Evolutionary conservation across 2,888 invertebrate species (phyloP), one percentile per base, ranked within the genome.

Genomic region (Zele albiditarsus): DNA sequence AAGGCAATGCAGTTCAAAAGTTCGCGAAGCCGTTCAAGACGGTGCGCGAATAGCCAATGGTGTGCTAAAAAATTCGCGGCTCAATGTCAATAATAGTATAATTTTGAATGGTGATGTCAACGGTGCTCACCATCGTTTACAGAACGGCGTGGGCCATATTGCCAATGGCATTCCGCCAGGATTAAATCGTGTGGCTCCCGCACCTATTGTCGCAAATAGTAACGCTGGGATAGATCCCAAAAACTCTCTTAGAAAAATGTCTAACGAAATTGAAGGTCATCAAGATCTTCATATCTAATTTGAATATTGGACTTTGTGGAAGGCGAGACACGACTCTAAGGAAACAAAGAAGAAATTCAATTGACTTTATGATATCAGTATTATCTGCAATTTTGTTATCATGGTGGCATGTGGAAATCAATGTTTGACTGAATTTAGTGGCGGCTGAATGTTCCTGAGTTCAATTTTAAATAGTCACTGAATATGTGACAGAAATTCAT

Each of bases 241-340:
- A 25, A 84, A 87, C 73, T 81, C 86, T 0, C 77, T 86, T 23
- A 85, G 83, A 71, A 86, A 89, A 76, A 90, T 90, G 90, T 90
- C 90, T 81, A 90, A 90, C 71, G 89, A 90, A 81, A 89, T 90
- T 33, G 90, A 90, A 77, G 86, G 85, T 23, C 86, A 87, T 53
- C 84, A 87, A 69, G 86, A 87, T 81, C 81, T 85, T n/a, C 84
- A 86, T 62, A 84, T 86, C 65, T 86, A 80, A 83, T 46, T 46
- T 12, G 3, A n/a, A 46, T 16, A 31, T 46, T 4, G 16, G 3
- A 46, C 33, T 42, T 42, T 31, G 31, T 31, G 31, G 8, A 31
- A 31, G 8, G 31, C 8, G 4, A 6, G 8, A 31, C 4, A 31
- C 8, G 31, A 8, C 4, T 6, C 4, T 8, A 2, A 31, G 31